Percentiles rank a stretch among this genome's conserved stretches.
Evolutionary conservation across 2,888 invertebrate genomes (phyloP).

Genomic region (Caenorhabditis becei): DNA sequence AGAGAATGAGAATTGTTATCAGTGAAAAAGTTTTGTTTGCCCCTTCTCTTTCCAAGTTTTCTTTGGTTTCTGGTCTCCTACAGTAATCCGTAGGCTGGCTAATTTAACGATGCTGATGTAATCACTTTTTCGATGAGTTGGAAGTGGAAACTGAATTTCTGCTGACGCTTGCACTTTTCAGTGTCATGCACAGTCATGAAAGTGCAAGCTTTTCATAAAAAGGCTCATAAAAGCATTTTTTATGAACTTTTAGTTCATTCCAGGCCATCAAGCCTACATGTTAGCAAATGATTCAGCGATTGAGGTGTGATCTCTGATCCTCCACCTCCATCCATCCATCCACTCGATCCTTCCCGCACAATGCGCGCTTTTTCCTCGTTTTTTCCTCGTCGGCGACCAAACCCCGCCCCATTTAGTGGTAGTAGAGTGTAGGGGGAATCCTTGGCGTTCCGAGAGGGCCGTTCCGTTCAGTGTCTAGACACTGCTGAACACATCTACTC

Average conservation of each 20-base stretch:
- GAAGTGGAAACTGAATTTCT: no score
- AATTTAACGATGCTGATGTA: background rate
- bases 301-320: slow-evolving; percentile 29
- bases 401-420: slow-evolving; percentile 15
- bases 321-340: background rate
- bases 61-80: background rate
- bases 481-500: no score
- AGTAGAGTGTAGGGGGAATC: slow-evolving; percentile 27
- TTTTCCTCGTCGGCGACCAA: slow-evolving; percentile 34
- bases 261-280: no score
- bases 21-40: background rate
- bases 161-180: no score
- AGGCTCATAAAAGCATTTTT: background rate
- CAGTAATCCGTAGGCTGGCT: background rate
- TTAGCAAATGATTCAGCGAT: background rate
- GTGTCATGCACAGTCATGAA: background rate
- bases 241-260: no score
- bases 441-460: background rate
- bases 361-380: no score
- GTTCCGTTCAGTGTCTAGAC: slow-evolving; percentile 35
- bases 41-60: background rate
- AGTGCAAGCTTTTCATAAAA: background rate
- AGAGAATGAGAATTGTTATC: background rate
- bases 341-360: background rate
- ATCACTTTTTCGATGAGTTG: background rate